phyloP scores from a whole-genome alignment of 2,888 invertebrate species.

The Nowickia ferox region DNA sequence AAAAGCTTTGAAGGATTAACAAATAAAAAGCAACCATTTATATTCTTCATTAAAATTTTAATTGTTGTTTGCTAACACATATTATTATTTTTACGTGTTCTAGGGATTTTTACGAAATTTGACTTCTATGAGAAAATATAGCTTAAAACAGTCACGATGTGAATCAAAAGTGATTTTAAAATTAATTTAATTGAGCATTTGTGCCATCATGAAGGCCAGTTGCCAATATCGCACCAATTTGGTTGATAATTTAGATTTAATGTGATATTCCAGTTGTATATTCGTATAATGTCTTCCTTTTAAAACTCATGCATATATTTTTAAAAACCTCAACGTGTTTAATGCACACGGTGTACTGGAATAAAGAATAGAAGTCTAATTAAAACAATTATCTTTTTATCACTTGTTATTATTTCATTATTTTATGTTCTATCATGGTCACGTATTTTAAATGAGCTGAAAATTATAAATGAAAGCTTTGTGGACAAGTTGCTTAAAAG shows the following conservation, averaged over 20 bases:
- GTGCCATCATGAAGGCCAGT: too few relatives aligned
- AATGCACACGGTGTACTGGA: neutral
- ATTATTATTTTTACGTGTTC: neutral
- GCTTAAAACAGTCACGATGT: too few relatives aligned
- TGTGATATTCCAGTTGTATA: too few relatives aligned
- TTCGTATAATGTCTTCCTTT: too few relatives aligned
- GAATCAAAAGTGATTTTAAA: too few relatives aligned
- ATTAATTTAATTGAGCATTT: too few relatives aligned
- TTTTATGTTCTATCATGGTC: constrained; percentile 52
- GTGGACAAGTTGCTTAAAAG: neutral
- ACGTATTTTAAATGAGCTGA: constrained; percentile 57
- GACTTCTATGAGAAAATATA: too few relatives aligned
- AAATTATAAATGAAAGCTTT: constrained; percentile 34
- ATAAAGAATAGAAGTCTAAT: constrained; percentile 22
- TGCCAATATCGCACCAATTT: too few relatives aligned
- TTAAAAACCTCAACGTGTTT: too few relatives aligned
- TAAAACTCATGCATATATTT: too few relatives aligned
- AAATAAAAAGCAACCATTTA: neutral
- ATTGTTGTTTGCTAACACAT: neutral
- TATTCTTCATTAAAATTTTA: neutral
- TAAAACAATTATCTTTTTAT: constrained; percentile 58
- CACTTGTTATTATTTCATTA: constrained; percentile 58
- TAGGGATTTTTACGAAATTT: neutral
- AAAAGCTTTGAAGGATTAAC: neutral
- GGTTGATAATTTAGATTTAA: too few relatives aligned